phyloP scores from a whole-genome alignment of 2,888 invertebrate genomes.

The Pristionchus maxplancki region DNA sequence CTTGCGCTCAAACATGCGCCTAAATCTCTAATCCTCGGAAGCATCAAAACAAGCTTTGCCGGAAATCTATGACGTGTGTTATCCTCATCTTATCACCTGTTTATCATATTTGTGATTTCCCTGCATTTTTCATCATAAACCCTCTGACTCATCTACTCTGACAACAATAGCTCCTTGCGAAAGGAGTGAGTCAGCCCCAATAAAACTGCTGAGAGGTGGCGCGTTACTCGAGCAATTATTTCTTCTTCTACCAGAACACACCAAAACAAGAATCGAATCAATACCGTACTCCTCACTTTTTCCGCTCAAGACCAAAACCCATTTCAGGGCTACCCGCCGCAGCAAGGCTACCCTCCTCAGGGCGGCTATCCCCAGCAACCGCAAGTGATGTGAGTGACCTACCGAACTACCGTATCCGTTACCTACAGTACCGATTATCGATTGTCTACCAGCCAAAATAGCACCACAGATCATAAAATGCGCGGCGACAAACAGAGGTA shows the following conservation, averaged over 20 bases:
- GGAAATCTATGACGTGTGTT: too few relatives aligned
- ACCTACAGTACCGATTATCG: background rate
- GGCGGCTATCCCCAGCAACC: slow-evolving; percentile 3
- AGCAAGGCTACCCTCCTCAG: background rate
- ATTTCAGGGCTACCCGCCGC: slow-evolving; percentile 21
- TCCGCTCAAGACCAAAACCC: background rate
- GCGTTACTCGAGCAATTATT: background rate
- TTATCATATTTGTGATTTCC: background rate
- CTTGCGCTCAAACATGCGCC: too few relatives aligned
- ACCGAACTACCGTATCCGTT: background rate
- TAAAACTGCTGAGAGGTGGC: background rate
- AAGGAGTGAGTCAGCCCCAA: background rate
- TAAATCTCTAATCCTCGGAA: too few relatives aligned
- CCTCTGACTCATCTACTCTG: background rate
- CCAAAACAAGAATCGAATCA: background rate
- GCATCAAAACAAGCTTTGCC: too few relatives aligned
- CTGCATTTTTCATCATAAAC: background rate
- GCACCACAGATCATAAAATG: background rate
- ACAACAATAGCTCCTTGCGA: background rate
- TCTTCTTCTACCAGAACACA: background rate
- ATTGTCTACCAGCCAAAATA: background rate
- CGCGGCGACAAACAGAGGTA: background rate
- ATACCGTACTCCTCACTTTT: background rate
- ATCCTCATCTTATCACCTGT: background rate
- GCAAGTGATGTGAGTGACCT: slow-evolving; percentile 3